phyloP scores from a whole-genome alignment of 2,797 vertebrate species.

The Microctenopoma steveboyesi region DNA sequence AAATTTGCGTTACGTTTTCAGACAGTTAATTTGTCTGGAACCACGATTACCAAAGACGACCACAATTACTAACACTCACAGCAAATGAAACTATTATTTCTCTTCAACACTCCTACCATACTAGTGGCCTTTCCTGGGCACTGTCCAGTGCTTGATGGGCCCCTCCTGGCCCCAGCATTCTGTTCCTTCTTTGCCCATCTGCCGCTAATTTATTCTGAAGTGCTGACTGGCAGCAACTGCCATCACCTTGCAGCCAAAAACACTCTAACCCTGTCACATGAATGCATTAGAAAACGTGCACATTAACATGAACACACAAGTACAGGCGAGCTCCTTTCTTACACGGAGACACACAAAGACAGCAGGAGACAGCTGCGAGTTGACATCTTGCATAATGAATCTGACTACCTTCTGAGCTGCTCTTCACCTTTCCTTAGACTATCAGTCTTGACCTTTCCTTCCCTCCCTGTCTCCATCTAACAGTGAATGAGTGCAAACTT shows the following conservation, averaged over 20 bases:
- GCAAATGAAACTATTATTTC: neutral
- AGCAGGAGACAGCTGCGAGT: conserved; percentile 64
- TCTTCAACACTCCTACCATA: neutral
- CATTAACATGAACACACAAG: conserved; percentile 41
- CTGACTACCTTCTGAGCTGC: conserved; percentile 51
- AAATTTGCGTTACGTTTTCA: neutral
- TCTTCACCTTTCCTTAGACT: conserved; percentile 55
- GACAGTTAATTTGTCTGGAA: neutral
- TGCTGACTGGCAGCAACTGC: conserved; percentile 53
- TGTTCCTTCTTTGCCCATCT: conserved; percentile 57
- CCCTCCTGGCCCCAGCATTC: conserved; percentile 41
- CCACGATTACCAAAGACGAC: conserved; percentile 5
- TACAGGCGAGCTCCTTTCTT: conserved; percentile 49
- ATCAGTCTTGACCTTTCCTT: conserved; percentile 57
- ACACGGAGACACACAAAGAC: conserved; percentile 43
- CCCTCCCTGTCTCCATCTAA: conserved; percentile 43
- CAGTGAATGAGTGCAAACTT: conserved; percentile 40
- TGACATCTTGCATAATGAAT: conserved; percentile 63
- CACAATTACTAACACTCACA: conserved; percentile 3
- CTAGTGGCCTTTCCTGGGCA: conserved; percentile 14
- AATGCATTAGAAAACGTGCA: conserved; percentile 36
- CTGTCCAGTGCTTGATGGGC: conserved; percentile 36
- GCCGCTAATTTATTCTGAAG: conserved; percentile 61
- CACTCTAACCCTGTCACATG: conserved; percentile 25
- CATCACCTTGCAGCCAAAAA: conserved; percentile 51